phyloP scores from a whole-genome alignment of 1,140 invertebrate genomes.

The Heliconius congener region DNA sequence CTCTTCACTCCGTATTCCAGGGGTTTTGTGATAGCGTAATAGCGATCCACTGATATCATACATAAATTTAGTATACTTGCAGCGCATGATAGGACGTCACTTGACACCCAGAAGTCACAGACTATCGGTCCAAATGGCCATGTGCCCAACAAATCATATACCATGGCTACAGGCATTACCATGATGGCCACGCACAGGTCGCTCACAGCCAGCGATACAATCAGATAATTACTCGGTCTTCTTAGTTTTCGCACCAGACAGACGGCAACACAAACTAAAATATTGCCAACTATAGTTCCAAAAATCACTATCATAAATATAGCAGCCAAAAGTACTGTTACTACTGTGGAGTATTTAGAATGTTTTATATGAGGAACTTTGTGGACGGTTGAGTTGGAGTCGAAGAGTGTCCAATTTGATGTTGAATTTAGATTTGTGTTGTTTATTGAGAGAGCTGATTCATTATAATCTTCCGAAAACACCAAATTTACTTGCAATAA shows the following conservation, averaged over 20 bases:
- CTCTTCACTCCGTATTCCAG: constrained; percentile 94
- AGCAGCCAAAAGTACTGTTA: constrained; percentile 86
- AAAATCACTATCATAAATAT: constrained; percentile 89
- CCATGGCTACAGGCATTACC: constrained; percentile 93
- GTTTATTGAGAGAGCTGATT: constrained; percentile 45
- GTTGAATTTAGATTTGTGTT: constrained; percentile 61
- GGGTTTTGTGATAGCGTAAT: constrained; percentile 95
- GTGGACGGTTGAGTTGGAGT: constrained; percentile 56
- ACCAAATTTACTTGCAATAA: constrained; percentile 55
- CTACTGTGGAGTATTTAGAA: constrained; percentile 68
- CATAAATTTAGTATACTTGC: constrained; percentile 96
- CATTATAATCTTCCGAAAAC: constrained; percentile 57
- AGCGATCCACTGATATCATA: constrained; percentile 94
- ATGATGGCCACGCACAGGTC: constrained; percentile 91
- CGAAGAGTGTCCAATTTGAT: constrained; percentile 65
- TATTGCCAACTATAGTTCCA: constrained; percentile 93
- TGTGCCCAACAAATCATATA: constrained; percentile 89
- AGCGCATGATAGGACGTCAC: constrained; percentile 91
- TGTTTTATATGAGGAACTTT: constrained; percentile 69
- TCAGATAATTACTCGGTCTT: constrained; percentile 91
- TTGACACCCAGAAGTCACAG: constrained; percentile 93
- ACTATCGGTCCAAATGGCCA: constrained; percentile 92
- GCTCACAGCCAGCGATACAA: constrained; percentile 95
- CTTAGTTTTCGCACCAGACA: constrained; percentile 92
- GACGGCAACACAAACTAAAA: constrained; percentile 93